phyloP scores from a whole-genome alignment of 2,113 vertebrate species.

The Ranitomeya variabilis region DNA sequence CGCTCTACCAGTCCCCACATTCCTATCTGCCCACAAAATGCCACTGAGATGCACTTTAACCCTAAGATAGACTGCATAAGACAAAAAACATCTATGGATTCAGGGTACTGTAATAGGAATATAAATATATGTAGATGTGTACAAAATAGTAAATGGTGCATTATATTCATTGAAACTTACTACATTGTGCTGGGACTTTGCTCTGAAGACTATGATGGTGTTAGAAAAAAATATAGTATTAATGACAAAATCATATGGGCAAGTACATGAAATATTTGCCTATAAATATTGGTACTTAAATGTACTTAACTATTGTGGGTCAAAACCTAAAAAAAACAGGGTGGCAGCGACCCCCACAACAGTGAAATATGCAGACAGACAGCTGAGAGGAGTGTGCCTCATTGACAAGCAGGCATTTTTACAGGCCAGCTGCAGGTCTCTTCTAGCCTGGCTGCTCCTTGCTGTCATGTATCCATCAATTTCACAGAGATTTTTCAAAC shows the following conservation, averaged over 20 bases:
- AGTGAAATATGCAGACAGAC: slow-evolving; percentile 39
- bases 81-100: not conserved
- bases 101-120: not conserved
- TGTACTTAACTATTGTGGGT: not conserved
- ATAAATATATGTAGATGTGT: not conserved
- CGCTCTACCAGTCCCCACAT: not conserved
- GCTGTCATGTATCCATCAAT: slow-evolving; percentile 27
- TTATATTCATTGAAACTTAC: not conserved
- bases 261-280: not conserved
- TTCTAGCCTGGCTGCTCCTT: not conserved
- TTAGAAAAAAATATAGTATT: not conserved
- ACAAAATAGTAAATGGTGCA: not conserved
- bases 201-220: not conserved
- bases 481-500: not conserved
- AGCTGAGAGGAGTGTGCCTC: slow-evolving; percentile 20
- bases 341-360: not conserved
- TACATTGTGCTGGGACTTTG: not conserved
- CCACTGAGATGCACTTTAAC: not conserved
- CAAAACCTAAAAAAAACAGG: not conserved
- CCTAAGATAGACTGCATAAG: not conserved
- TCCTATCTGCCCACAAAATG: not conserved
- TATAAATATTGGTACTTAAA: too few relatives aligned
- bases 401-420: slow-evolving; percentile 47
- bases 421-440: slow-evolving; percentile 24
- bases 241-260: not conserved